Percentiles rank a stretch among this genome's conserved stretches.
Evolutionary conservation across 1,140 invertebrate species (phyloP).

Genomic region (Dufourea novaeangliae): DNA sequence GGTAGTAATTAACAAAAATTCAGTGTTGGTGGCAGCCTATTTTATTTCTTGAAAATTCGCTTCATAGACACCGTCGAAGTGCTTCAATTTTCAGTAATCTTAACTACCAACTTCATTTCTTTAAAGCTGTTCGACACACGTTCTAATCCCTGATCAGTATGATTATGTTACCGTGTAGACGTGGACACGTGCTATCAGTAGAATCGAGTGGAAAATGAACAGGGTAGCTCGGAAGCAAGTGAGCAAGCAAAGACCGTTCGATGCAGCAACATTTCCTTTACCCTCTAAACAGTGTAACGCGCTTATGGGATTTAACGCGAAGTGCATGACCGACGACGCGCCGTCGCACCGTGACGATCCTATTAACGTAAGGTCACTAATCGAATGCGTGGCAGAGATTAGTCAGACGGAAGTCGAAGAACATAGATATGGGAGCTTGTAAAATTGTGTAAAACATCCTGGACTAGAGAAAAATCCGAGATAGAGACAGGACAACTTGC

Average conservation of each 20-base stretch:
- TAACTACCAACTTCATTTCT: not conserved
- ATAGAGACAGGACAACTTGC: no score
- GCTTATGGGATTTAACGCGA: slow-evolving; percentile 40
- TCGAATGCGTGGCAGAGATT: not conserved
- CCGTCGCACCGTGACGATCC: slow-evolving; percentile 20
- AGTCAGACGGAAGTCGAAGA: not conserved
- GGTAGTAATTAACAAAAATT: no score
- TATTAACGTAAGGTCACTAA: slow-evolving; percentile 30
- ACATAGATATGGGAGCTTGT: no score
- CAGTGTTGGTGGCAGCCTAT: not conserved
- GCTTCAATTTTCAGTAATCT: not conserved
- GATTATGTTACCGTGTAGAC: not conserved
- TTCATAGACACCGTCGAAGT: no score
- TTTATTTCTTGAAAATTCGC: not conserved
- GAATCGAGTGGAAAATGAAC: slow-evolving; percentile 36
- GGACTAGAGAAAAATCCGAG: no score
- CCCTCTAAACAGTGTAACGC: slow-evolving; percentile 41
- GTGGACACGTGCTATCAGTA: slow-evolving; percentile 1
- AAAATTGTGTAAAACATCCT: no score
- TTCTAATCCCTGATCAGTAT: not conserved
- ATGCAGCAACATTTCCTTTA: slow-evolving; percentile 46
- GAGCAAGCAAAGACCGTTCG: slow-evolving; percentile 36
- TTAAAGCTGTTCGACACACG: not conserved
- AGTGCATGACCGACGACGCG: slow-evolving; percentile 37
- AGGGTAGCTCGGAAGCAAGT: slow-evolving; percentile 25